Evolutionary conservation across 2,888 invertebrate genomes (phyloP), one percentile per base, ranked within the genome.

Genomic region (Melanargia galathea): DNA sequence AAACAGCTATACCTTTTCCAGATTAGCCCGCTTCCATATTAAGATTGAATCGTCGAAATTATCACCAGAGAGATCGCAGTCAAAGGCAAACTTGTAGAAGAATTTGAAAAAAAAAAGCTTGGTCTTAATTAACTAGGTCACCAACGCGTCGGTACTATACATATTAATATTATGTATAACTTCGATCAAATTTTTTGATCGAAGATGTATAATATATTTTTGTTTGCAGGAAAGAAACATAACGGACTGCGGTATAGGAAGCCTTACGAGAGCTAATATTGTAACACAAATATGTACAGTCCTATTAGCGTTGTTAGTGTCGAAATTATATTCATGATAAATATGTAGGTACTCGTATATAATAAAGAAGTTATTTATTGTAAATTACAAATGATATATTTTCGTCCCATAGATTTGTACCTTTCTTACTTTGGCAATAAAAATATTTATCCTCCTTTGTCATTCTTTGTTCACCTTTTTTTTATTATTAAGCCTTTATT

Each of bases 351-450:
- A 16, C 4, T 38, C 4, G n/a, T 33, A 38, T 38, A 7, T 43
- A 43, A 46, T 13, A 54, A 57, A 57, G 16, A 22, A 57, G 22
- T 57, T 58, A 48, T 58, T 58, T 49, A 51, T 59, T 49, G 38
- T 40, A 22, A 59, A 20, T 58, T 35, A 20, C 20, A 18, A 35
- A 58, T 26, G 26, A 59, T 59, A 59, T 59, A 59, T 64, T 65
- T n/a, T 63, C 55, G 61, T 67, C 67, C 63, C 66, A 57, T 71
- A 75, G 71, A 81, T 87, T 87, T 88, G 77, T 88, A 89, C 82
- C 80, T 87, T 89, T 87, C 86, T 86, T 87, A 89, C 75, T 82
- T 83, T 83, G 74, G 75, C 78, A 89, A 84, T 89, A 86, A 88
- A 86, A 87, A 89, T 84, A 83, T 87, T 87, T 86, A 85, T 78